These are phyloP conservation scores for Tragelaphus buxtoni DNA, from an alignment of 2,113 vertebrate genomes.

Conservation along the genomic window DNA sequence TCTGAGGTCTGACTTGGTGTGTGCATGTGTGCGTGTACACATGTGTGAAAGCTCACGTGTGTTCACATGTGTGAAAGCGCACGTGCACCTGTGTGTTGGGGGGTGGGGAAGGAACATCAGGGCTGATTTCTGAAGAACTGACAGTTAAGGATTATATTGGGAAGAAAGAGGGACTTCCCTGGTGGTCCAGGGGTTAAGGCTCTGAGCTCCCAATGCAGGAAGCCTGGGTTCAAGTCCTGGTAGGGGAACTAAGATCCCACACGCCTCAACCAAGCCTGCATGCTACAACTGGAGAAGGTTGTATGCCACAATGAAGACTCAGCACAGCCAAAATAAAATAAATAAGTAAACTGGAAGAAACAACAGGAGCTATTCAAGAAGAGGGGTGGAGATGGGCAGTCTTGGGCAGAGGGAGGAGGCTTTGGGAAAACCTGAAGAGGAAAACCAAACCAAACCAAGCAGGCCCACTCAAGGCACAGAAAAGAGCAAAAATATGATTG, in stretches of 20 bases:
- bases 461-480: neutral
- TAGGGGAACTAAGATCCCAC: neutral
- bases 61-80: accelerated
- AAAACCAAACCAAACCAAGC: neutral
- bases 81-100: too few species aligned
- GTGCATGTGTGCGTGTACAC: accelerated
- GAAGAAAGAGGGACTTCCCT: neutral
- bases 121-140: neutral
- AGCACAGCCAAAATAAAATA: neutral
- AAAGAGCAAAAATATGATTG: neutral
- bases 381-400: neutral
- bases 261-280: neutral
- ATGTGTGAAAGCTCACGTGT: neutral
- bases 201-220: neutral
- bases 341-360: neutral
- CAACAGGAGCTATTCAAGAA: neutral
- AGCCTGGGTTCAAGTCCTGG: neutral
- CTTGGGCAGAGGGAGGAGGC: neutral
- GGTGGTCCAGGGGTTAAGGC: neutral
- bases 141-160: neutral
- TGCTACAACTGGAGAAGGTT: neutral
- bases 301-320: neutral
- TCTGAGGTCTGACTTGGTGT: neutral
- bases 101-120: neutral
- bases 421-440: neutral